Conservation (phyloP, 1,140 invertebrate genomes). For the Drosophila santomea region DNA sequence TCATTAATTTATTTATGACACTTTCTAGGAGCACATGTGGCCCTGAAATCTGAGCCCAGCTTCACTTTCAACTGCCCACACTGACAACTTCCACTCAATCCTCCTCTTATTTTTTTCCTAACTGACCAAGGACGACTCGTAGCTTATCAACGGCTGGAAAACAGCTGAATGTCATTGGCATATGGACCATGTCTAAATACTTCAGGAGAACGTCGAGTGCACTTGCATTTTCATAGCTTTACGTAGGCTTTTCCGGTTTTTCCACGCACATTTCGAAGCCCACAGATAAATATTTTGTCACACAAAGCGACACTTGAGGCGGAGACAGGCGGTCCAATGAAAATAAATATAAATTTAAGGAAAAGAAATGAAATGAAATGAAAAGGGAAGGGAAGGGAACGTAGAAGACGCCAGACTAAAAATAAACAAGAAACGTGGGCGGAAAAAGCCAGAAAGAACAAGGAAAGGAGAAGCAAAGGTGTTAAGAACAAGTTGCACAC, state of each 20-base stretch:
- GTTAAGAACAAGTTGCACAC: slow-evolving; percentile 80
- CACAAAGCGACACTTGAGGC: slow-evolving; percentile 51
- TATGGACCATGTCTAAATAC: slow-evolving; percentile 19
- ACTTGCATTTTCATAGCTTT: slow-evolving; percentile 67
- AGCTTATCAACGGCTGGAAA: slow-evolving; percentile 59
- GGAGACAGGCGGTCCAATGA: slow-evolving; percentile 34
- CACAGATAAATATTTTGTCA: slow-evolving; percentile 55
- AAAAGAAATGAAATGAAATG: slow-evolving; percentile 31
- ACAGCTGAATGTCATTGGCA: slow-evolving; percentile 69
- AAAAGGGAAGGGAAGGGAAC: slow-evolving; percentile 26
- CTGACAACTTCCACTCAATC: background rate
- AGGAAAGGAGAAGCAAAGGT: slow-evolving; percentile 51
- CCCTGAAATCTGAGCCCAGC: slow-evolving; percentile 27
- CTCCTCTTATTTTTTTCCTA: slow-evolving; percentile 10
- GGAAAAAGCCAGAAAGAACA: slow-evolving; percentile 11
- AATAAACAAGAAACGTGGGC: slow-evolving; percentile 74
- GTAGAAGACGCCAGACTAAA: slow-evolving; percentile 54
- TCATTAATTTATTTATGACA: slow-evolving; percentile 8
- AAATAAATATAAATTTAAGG: slow-evolving; percentile 41
- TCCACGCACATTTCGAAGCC: slow-evolving; percentile 47
- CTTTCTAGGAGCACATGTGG: slow-evolving; percentile 6
- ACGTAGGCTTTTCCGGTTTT: slow-evolving; percentile 80
- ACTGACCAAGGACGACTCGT: slow-evolving; percentile 63
- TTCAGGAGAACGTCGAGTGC: slow-evolving; percentile 33
- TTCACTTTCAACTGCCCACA: slow-evolving; percentile 50